Base-by-base conservation (phyloP, 2,888 invertebrate genomes). In the Cataglyphis cursor region DNA sequence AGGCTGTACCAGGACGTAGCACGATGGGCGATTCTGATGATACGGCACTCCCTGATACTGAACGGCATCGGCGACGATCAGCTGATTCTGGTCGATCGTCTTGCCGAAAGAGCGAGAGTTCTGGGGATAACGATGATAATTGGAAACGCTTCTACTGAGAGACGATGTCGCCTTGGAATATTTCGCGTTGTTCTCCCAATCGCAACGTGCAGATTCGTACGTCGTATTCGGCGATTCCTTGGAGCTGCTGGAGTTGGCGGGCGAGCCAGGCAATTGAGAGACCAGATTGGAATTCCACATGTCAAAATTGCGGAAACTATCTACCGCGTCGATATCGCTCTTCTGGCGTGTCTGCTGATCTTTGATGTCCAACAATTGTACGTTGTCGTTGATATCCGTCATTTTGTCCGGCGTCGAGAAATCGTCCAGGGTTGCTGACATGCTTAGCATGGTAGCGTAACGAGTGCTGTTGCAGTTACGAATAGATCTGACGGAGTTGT, bases 231-330 rank as follows among this genome's bases (percentile, higher is more conserved):
- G 12, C 18, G 15, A 35, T 3, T 57, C 78, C 59, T 59, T 59
- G 15, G 54, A 9, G 41, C 31, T 44, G 5, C 9, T 6, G n/a
- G 41, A 28, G 3, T 9, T 41, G 1, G 70, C 18, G 3, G 78
- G 24, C 41, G 24, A 61, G 15, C 38, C 15, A 1, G 76, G 28
- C 1, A 78, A 44, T 18, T 31, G 10, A 3, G 70, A 5, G 41
- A 70, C 18, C 18, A 70, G 21, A 44, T 44, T 70, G 0, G 70
- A 80, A 1, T 35, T 48, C 78, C 78, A 80, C 44, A 80, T 80
- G 6, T 80, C 72, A 24, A 80, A 80, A 12, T 80, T 59, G 12
- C 44, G 59, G 6, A 80, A 80, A 12, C 35, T 48, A 8, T 70
- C 28, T 8, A n/a, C 2, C 9, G 31, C 12, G 18, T 80, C 6